phyloP scores from a whole-genome alignment of 1,140 invertebrate genomes.

The Sinella curviseta region DNA sequence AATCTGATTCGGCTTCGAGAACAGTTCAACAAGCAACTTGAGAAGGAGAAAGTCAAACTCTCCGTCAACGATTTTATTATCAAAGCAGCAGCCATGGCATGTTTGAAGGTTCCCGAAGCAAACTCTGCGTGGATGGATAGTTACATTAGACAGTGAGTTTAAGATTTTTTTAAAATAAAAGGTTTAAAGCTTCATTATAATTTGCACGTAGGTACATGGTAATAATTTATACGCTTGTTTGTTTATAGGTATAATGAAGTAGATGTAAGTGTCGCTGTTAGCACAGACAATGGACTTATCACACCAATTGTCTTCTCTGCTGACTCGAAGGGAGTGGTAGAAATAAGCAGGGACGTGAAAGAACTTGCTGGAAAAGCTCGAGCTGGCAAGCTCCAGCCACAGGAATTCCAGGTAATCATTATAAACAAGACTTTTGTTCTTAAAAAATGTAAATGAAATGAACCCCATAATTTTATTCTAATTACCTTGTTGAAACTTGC shows the following conservation, averaged over 20 bases:
- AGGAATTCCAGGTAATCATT: constrained; percentile 97
- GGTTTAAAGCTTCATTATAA: not conserved
- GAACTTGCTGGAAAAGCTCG: constrained; percentile 84
- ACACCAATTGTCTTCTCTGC: constrained; percentile 96
- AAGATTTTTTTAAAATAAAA: constrained; percentile 22
- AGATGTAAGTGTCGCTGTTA: constrained; percentile 95
- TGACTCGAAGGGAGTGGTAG: constrained; percentile 84
- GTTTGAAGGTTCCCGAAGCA: constrained; percentile 87
- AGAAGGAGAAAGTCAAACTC: constrained; percentile 80
- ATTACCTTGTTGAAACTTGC: constrained; percentile 42
- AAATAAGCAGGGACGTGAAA: constrained; percentile 85
- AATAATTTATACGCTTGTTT: constrained; percentile 2
- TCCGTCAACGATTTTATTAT: constrained; percentile 98
- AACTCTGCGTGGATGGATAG: constrained; percentile 95
- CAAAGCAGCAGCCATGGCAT: constrained; percentile 90
- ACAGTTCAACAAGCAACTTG: constrained; percentile 71
- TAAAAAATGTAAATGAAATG: not conserved
- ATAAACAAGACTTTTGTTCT: constrained; percentile 54
- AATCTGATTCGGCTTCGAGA: constrained; percentile 70
- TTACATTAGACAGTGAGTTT: constrained; percentile 87
- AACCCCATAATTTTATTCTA: not conserved
- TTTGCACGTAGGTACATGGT: too few species aligned
- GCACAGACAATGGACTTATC: constrained; percentile 91
- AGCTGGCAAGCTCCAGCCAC: constrained; percentile 89
- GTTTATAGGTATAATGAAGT: constrained; percentile 74